Base-by-base conservation (phyloP, 2,888 invertebrate species). In the Bembecia ichneumoniformis region DNA sequence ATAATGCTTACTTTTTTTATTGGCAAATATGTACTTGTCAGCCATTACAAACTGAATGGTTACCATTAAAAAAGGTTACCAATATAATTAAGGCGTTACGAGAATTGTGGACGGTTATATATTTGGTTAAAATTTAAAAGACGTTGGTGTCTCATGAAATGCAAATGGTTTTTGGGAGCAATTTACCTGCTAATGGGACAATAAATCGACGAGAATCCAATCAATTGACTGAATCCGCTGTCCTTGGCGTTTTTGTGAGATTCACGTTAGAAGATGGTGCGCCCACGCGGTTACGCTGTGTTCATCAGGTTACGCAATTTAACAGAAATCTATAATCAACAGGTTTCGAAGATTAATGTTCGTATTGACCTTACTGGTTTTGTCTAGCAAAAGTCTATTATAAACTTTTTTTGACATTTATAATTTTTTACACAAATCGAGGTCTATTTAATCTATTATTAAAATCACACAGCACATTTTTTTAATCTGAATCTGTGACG, bases 161-260 rank as follows among this genome's bases (percentile, higher is more conserved):
- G 13, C 16, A 55, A 58, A 59, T 56, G 48, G 47, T 52, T 48
- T 54, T 51, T 51, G 56, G 51, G 49, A 49, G 60, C 53, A 47
- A 63, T 67, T 71, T 63, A 51, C 50, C 57, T 65, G 61, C 55
- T 65, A 73, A 73, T 70, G 61, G 58, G 59, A 60, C 57, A 55
- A 72, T 74, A 74, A 75, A 74, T 74, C 58, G 63, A 60, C 56
- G 52, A 54, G 51, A 64, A 66, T 53, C 61, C 51, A 59, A 70
- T 65, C 54, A 53, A 58, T 58, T 48, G 54, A 61, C 55, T 55
- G 60, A 55, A 59, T 50, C 48, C 17, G 15, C 45, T 54, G 77
- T 71, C 82, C 82, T 82, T 82, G 76, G 58, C 66, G 76, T 78
- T 80, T 78, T 74, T 79, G 66, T 72, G 59, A 72, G 62, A 64